These are phyloP conservation scores for Natrix natrix DNA, from an alignment of 2,797 vertebrate species.

Conservation along the genomic window DNA sequence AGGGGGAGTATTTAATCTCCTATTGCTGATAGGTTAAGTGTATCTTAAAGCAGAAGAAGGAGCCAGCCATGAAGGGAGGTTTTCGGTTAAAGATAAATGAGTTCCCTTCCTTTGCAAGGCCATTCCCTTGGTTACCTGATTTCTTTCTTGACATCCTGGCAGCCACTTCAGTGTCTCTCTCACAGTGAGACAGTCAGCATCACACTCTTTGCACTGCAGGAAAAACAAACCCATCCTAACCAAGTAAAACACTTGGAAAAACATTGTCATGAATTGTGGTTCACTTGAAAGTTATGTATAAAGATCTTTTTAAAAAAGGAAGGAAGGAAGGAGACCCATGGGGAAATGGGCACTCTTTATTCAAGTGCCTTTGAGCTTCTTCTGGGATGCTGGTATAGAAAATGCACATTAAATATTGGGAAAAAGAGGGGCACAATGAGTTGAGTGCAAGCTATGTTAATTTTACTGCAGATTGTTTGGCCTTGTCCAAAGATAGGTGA, in stretches of 20 bases:
- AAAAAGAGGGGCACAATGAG: constrained; percentile 19
- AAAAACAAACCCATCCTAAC: constrained; percentile 64
- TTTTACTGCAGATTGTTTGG: not conserved
- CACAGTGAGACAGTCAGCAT: constrained; percentile 49
- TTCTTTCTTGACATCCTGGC: constrained; percentile 49
- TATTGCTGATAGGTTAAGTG: constrained; percentile 52
- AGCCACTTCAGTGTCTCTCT: constrained; percentile 42
- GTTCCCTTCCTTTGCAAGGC: constrained; percentile 49
- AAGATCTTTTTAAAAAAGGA: constrained; percentile 32
- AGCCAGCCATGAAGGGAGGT: constrained; percentile 37
- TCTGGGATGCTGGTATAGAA: not conserved
- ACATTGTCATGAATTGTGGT: constrained; percentile 39
- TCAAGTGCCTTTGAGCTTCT: constrained; percentile 40
- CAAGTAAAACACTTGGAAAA: constrained; percentile 60
- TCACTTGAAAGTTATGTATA: constrained; percentile 40
- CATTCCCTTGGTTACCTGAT: constrained; percentile 41
- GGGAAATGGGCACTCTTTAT: constrained; percentile 41
- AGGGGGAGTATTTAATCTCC: constrained; percentile 33
- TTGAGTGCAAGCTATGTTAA: not conserved
- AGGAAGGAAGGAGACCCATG: not conserved
- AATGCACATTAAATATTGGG: constrained; percentile 14
- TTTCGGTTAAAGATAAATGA: constrained; percentile 66
- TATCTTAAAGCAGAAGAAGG: constrained; percentile 41
- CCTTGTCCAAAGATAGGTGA: not conserved
- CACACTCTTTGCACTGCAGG: constrained; percentile 41